Base-by-base conservation (phyloP, 1,140 invertebrate species). In the Tetranychus urticae region DNA sequence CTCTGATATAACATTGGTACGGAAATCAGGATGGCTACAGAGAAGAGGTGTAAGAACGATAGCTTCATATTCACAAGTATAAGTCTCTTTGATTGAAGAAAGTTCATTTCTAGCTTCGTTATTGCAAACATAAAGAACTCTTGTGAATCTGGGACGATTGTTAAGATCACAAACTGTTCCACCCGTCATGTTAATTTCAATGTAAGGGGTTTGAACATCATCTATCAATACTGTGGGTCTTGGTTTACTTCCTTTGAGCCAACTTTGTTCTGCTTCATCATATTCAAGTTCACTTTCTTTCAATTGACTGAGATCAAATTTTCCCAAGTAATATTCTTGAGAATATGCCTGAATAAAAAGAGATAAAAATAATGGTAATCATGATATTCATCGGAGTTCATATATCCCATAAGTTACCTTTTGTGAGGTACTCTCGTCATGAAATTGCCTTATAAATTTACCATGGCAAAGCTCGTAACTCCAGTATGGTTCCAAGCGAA, bases 381-480 rank as follows among this genome's bases (percentile, higher is more conserved):
- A 23, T 23, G 23, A 23, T 23, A 23, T 23, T 23, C 23, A 23
- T 23, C 23, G 23, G 46, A 47, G 46, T 14, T 47, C 2, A 3
- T 2, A 52, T 23, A 8, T 52, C 31, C 69, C 86, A 23, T 23
- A 23, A 23, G 23, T 87, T 63, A 81, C 84, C 59, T 59, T 55
- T 59, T 59, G 42, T 42, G 33, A 10, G 31, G 13, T 13, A 64
- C 87, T 79, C 67, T 91, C 87, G 73, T 96, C 91, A 72, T 97
- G 91, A 73, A 90, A 97, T 69, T 97, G 93, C 12, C 85, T 76
- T 3, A 97, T 79, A 71, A 84, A 82, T 65, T 79, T 77, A 5
- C 90, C 90, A 76, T 97, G 92, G 70, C 93, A 97, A 10, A 97
- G 76, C 74, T 97, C 90, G 75, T 97, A 97, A 0, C 86, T 90